Percentiles rank a stretch among this genome's conserved stretches.
phyloP scores from a whole-genome alignment of 2,797 vertebrate species.

The Manis javanica region DNA sequence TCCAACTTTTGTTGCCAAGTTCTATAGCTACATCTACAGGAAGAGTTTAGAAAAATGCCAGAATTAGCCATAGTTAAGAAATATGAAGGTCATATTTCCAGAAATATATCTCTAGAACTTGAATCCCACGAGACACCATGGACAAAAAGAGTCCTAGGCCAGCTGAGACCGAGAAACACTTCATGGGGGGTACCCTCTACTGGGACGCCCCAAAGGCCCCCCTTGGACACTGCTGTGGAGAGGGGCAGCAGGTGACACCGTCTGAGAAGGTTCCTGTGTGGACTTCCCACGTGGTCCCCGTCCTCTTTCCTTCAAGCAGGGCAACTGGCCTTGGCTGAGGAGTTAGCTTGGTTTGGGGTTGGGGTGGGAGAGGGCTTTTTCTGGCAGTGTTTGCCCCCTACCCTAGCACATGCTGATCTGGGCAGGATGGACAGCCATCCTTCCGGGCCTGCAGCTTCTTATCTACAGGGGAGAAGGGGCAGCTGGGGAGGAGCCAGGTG shows the following conservation, averaged over 20 bases:
- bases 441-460: accelerated
- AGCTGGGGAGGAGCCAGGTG: accelerated
- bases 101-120: not conserved
- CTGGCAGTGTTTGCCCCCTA: not conserved
- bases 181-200: no score
- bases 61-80: not conserved
- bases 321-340: not conserved
- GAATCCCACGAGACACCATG: not conserved
- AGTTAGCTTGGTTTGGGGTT: not conserved
- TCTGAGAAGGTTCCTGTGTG: no score
- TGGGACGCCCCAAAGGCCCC: accelerated
- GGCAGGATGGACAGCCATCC: not conserved
- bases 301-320: not conserved
- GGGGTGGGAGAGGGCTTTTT: not conserved
- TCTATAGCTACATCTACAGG: no score
- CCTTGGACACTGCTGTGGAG: not conserved
- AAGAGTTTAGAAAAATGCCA: not conserved
- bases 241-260: accelerated
- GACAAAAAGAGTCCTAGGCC: not conserved
- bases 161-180: not conserved
- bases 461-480: accelerated
- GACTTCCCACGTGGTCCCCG: accelerated
- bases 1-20: not conserved
- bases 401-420: not conserved
- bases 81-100: not conserved